Base-by-base conservation (phyloP, 2,797 vertebrate species). In the Neopelma chrysocephalum region DNA sequence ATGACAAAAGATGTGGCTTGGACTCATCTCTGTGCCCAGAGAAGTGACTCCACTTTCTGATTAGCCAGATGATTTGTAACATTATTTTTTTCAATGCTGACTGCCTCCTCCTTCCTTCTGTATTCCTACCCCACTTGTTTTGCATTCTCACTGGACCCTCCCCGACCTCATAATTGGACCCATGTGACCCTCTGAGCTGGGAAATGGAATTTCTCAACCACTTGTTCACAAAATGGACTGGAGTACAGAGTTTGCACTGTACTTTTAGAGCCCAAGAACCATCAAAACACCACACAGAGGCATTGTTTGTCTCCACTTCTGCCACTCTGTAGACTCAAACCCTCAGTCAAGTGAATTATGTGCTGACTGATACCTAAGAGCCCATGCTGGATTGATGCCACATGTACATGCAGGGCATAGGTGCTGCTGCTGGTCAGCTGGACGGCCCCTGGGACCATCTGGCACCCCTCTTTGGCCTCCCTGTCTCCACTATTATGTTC, bases 341-440 rank as follows among this genome's bases (percentile, higher is more conserved):
- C 71, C 65, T 71, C 62, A n/a, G 36, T 60, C 2, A 2, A 58
- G 86, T 96, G 93, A 97, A 92, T 96, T 96, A 94, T 95, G 94
- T 80, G 42, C 77, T 75, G 90, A 54, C 53, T 1, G 68, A 93
- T 94, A 91, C 70, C 87, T 57, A 85, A 92, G 75, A 94, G 36
- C 70, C 76, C 72, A 0, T 57, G 12, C 45, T 78, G 89, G 82
- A 15, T 42, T 71, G 87, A 72, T 85, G 76, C 61, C 92, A 91
- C 92, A 92, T 95, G 50, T 95, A 93, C 87, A 69, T 3, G 1
- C 87, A 75, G 96, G 96, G 81, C 94, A 92, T 71, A 92, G 90
- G 93, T 96, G 93, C 92, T 90, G 90, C 88, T 87, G 56, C 23
- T 96, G 94, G 92, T 93, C 96, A 97, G 88, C 93, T 96, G 87